Percentiles rank a stretch among this genome's conserved stretches.
phyloP scores from a whole-genome alignment of 37 sponge, comb jelly and placozoan species.

The Agelas oroides region DNA sequence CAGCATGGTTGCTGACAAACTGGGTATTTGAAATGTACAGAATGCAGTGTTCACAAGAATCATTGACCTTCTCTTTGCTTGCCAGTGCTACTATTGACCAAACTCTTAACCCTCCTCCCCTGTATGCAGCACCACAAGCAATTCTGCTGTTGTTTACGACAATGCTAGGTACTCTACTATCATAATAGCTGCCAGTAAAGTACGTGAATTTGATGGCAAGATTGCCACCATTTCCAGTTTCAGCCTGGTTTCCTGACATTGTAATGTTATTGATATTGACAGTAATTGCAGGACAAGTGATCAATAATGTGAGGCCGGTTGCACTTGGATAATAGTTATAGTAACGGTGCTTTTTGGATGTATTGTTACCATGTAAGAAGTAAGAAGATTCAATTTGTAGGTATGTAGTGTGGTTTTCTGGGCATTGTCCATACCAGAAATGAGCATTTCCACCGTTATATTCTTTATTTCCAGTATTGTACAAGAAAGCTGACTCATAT shows the following conservation, averaged over 20 bases:
- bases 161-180: not conserved
- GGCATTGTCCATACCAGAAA: not conserved
- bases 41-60: too few species aligned
- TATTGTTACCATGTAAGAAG: not conserved
- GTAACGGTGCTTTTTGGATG: not conserved
- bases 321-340: not conserved
- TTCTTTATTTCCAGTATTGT: not conserved
- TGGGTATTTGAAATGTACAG: not conserved
- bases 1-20: not conserved
- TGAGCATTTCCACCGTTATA: conserved; percentile 3
- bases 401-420: not conserved
- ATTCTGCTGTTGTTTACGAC: not conserved
- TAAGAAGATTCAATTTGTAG: not conserved
- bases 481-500: not conserved
- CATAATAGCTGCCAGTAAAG: not conserved
- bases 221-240: conserved; percentile 8
- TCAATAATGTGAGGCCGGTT: not conserved
- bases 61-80: too few species aligned
- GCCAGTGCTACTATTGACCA: not conserved
- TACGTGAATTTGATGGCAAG: conserved; percentile 1
- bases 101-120: conserved; percentile 7
- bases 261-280: not conserved
- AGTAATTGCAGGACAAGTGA: not conserved
- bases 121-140: not conserved
- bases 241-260: not conserved